Conservation (phyloP, 1,140 invertebrate species). For the Pseudoatta argentina region DNA sequence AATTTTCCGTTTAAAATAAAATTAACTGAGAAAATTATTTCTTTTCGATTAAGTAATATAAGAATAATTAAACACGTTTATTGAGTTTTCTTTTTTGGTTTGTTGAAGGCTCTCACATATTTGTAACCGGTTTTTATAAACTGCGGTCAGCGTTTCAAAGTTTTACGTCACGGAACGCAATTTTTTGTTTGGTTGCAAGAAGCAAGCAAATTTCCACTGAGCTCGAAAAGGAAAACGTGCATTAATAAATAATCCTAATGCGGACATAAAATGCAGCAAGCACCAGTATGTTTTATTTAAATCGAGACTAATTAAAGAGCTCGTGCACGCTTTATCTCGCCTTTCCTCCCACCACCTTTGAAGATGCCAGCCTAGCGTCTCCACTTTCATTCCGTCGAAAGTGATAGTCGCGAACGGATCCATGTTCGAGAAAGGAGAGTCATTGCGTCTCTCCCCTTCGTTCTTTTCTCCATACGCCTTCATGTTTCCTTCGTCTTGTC, state of each 20-base stretch:
- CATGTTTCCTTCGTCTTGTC: slow-evolving; percentile 65
- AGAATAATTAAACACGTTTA: not conserved
- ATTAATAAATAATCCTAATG: slow-evolving; percentile 7
- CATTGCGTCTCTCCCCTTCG: slow-evolving; percentile 60
- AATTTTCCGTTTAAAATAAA: not conserved
- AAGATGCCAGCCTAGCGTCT: slow-evolving; percentile 74
- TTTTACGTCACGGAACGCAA: not conserved
- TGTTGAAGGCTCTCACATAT: no score
- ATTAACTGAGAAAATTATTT: not conserved
- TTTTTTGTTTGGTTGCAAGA: not conserved
- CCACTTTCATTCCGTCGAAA: slow-evolving; percentile 85
- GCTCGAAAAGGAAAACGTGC: not conserved
- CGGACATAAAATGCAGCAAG: not conserved
- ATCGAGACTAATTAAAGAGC: slow-evolving; percentile 26
- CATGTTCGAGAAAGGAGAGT: slow-evolving; percentile 83
- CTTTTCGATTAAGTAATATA: not conserved
- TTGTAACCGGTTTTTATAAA: not conserved
- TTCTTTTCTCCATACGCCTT: slow-evolving; percentile 58
- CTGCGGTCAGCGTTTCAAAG: not conserved
- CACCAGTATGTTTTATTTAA: slow-evolving; percentile 32
- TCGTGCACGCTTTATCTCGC: slow-evolving; percentile 1
- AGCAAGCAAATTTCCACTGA: not conserved
- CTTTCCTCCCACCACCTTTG: slow-evolving; percentile 19
- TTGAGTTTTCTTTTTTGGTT: no score
- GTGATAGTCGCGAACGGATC: slow-evolving; percentile 83